Evolutionary conservation across 2,113 vertebrate species (phyloP).

Genomic region (Lynx canadensis): DNA sequence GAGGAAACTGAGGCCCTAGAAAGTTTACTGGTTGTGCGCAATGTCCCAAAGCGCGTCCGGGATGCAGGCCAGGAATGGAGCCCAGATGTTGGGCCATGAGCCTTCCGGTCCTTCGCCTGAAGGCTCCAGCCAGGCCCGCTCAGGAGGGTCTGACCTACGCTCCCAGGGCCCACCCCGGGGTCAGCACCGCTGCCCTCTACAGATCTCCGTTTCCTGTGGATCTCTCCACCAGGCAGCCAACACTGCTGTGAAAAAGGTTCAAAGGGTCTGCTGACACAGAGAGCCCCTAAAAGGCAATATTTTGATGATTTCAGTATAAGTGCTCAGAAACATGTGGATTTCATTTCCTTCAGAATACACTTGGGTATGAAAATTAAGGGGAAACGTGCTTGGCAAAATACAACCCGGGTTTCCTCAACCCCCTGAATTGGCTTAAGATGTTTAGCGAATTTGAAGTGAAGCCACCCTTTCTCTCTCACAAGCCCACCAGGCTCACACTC

Average conservation of each 20-base stretch:
- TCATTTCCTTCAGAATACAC: slow-evolving; percentile 77
- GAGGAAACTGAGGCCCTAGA: not conserved
- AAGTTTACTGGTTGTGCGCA: not conserved
- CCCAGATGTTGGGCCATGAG: not conserved
- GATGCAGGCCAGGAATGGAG: not conserved
- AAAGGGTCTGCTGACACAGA: slow-evolving; percentile 71
- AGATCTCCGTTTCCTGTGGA: slow-evolving; percentile 60
- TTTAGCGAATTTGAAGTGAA: slow-evolving; percentile 31
- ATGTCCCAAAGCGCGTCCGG: fast-evolving
- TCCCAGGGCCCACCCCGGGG: not conserved
- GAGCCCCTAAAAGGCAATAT: slow-evolving; percentile 72
- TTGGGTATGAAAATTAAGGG: slow-evolving; percentile 72
- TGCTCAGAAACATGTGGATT: slow-evolving; percentile 77
- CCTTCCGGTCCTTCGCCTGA: fast-evolving
- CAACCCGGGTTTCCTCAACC: slow-evolving; percentile 54
- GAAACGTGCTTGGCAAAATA: slow-evolving; percentile 67
- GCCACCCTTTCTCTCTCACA: not conserved
- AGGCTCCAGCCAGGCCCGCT: not conserved
- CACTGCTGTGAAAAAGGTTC: slow-evolving; percentile 62
- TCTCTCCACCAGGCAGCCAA: not conserved
- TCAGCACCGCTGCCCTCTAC: not conserved
- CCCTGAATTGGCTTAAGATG: slow-evolving; percentile 73
- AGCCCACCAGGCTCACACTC: not conserved
- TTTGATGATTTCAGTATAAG: slow-evolving; percentile 79
- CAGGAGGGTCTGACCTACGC: not conserved